phyloP scores from a whole-genome alignment of 37 sponge, comb jelly and placozoan species.

The Theonella swinhoei region DNA sequence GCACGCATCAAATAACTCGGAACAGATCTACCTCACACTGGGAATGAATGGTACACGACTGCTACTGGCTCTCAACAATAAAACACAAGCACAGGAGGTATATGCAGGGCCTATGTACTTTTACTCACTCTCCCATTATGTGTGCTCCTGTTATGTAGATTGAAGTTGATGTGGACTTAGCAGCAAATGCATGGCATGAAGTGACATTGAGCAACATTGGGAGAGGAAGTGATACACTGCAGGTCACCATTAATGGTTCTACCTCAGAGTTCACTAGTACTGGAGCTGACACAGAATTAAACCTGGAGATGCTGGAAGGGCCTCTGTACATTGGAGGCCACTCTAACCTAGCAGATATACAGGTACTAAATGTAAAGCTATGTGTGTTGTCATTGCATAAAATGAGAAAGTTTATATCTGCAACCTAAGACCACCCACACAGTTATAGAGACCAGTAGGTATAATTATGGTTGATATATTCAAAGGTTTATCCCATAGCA shows the following conservation, averaged over 20 bases:
- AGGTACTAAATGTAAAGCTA: not conserved
- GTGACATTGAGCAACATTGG: constrained; percentile 26
- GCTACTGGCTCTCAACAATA: constrained; percentile 27
- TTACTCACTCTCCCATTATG: not conserved
- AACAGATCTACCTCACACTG: constrained; percentile 42
- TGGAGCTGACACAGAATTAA: not conserved
- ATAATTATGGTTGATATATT: too few species aligned
- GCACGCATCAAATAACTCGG: not conserved
- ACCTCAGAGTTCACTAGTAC: not conserved
- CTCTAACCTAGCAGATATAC: constrained; percentile 18
- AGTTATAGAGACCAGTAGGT: too few species aligned
- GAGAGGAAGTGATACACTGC: constrained; percentile 12
- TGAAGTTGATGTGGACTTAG: not conserved
- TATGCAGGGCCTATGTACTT: not conserved
- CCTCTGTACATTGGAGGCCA: constrained; percentile 70
- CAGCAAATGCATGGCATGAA: constrained; percentile 47
- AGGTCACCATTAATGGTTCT: constrained; percentile 35
- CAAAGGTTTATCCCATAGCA: too few species aligned
- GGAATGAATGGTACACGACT: constrained; percentile 14
- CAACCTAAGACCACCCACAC: too few species aligned
- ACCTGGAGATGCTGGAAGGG: constrained; percentile 38
- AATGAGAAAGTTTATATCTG: too few species aligned
- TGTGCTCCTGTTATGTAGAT: not conserved
- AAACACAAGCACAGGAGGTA: constrained; percentile 30
- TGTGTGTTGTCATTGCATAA: too few species aligned